Conservation (phyloP, 2,113 vertebrate genomes). For the Polypterus bichir region DNA sequence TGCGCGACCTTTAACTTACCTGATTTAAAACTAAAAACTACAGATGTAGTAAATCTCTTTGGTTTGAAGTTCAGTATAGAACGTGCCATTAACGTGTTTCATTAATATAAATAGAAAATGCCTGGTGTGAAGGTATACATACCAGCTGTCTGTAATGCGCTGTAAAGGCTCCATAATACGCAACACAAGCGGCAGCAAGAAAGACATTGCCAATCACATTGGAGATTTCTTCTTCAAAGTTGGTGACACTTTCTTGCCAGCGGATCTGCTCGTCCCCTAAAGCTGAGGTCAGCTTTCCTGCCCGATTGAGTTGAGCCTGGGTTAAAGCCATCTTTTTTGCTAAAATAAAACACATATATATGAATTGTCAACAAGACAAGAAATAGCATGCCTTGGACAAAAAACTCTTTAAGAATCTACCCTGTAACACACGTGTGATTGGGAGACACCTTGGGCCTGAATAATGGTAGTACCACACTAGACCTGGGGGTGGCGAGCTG, state of each 20-base stretch:
- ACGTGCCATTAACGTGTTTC: too few relatives aligned
- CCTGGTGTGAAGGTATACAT: conserved; percentile 13
- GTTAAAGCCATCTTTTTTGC: conserved; percentile 61
- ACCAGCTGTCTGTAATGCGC: conserved; percentile 61
- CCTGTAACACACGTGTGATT: too few relatives aligned
- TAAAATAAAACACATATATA: conserved; percentile 20
- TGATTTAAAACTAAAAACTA: too few relatives aligned
- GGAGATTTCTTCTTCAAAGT: conserved; percentile 58
- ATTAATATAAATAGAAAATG: too few relatives aligned
- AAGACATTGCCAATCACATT: conserved; percentile 67
- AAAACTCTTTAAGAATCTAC: too few relatives aligned
- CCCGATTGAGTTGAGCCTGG: conserved; percentile 49
- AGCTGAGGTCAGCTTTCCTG: conserved; percentile 59
- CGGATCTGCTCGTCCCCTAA: conserved; percentile 65
- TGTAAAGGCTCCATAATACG: conserved; percentile 70
- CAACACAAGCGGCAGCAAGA: conserved; percentile 67
- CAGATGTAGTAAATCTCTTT: too few relatives aligned
- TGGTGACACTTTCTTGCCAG: conserved; percentile 60
- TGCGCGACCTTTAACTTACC: too few relatives aligned
- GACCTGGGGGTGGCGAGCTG: too few relatives aligned
- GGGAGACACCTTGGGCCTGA: too few relatives aligned
- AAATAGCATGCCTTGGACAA: background rate
- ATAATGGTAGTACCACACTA: too few relatives aligned
- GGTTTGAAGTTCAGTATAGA: too few relatives aligned
- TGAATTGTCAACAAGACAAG: background rate